A percentile compares a stretch with the other conserved stretches of the same genome.
Conservation (phyloP, 2,113 vertebrate species). For the Isurus oxyrinchus region DNA sequence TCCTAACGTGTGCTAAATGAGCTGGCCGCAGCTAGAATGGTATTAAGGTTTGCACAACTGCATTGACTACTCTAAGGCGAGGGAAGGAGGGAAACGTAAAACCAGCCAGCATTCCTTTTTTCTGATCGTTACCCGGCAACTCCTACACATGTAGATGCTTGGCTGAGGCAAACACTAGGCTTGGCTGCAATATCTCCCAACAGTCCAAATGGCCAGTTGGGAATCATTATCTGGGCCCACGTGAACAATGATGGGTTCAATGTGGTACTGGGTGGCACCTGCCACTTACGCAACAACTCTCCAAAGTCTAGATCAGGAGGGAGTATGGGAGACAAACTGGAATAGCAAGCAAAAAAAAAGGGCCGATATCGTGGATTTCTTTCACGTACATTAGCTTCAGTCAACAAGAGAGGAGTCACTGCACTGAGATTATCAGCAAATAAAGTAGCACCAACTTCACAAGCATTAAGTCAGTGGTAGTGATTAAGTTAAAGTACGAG, state of each 20-base stretch:
- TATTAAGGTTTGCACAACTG: not conserved
- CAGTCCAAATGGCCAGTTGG: not conserved
- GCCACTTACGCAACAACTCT: not conserved
- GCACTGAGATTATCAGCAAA: not conserved
- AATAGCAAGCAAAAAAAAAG: not conserved
- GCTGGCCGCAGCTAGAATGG: not conserved
- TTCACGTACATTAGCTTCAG: not conserved
- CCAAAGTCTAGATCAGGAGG: not conserved
- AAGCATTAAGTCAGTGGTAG: not conserved
- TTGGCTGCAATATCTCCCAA: not conserved
- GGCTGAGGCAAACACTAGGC: not conserved
- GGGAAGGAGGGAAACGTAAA: not conserved
- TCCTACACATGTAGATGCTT: not conserved
- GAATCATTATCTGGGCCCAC: not conserved
- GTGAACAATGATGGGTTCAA: not conserved
- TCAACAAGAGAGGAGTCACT: not conserved
- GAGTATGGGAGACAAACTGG: not conserved
- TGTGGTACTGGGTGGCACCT: not conserved
- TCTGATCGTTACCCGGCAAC: not conserved
- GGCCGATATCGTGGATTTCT: not conserved
- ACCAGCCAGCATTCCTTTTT: not conserved
- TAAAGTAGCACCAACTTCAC: not conserved
- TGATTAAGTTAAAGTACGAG: not conserved
- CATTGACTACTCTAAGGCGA: not conserved
- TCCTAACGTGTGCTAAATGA: not conserved